A percentile compares a stretch with the other conserved stretches of the same genome.
Conservation (phyloP, 2,113 vertebrate species). For the Regulus satrapa region DNA sequence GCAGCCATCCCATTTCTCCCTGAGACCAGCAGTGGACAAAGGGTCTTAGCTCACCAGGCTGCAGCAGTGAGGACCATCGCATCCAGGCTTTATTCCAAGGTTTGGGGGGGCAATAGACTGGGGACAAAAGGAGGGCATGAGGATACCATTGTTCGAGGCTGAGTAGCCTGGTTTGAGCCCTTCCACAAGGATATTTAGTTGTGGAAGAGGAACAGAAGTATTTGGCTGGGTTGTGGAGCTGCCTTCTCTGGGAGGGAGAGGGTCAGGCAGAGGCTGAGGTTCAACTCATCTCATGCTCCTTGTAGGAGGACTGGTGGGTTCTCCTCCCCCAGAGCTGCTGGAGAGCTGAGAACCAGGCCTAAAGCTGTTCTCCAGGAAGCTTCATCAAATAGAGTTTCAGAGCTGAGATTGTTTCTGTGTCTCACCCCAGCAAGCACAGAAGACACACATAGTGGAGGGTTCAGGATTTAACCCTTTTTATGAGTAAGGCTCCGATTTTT, state of each 20-base stretch:
- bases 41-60: neutral
- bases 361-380: neutral
- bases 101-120: rapidly evolving
- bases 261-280: neutral
- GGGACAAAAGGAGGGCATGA: neutral
- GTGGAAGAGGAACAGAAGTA: neutral
- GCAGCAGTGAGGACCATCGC: neutral
- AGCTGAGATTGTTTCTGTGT: neutral
- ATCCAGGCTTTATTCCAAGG: neutral
- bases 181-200: rapidly evolving
- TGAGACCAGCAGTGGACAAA: neutral
- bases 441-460: neutral
- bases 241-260: neutral
- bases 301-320: rapidly evolving
- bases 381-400: neutral
- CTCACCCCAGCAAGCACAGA: neutral
- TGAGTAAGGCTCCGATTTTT: neutral
- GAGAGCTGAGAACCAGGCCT: neutral
- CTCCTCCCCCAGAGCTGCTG: neutral
- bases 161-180: neutral
- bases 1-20: neutral
- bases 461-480: neutral
- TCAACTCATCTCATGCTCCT: neutral
- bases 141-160: rapidly evolving
- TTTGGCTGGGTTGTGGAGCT: neutral